A percentile compares a stretch with the other conserved stretches of the same genome.
Conservation (phyloP, 1,140 invertebrate species). For the Drosophila ironensis region DNA sequence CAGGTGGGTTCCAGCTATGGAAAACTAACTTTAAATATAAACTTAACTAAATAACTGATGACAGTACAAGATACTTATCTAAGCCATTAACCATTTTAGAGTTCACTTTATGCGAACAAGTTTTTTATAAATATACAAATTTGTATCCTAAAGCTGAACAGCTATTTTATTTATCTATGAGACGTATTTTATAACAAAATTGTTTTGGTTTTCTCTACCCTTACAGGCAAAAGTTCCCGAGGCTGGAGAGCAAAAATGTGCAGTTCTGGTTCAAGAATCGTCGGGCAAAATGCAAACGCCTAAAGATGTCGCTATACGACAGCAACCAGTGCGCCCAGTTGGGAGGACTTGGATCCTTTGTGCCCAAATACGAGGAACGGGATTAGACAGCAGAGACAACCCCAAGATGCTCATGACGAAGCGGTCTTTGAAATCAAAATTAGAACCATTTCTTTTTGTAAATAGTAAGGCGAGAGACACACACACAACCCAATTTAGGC, state of each 20-base stretch:
- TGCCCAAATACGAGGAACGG: slow-evolving; percentile 78
- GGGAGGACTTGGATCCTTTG: slow-evolving; percentile 62
- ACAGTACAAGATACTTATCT: no score
- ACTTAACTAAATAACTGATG: no score
- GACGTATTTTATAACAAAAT: not conserved
- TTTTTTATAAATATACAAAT: no score
- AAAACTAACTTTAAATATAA: not conserved
- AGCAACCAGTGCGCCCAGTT: slow-evolving; percentile 83
- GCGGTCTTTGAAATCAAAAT: slow-evolving; percentile 20
- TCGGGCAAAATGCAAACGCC: slow-evolving; percentile 96
- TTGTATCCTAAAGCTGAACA: not conserved
- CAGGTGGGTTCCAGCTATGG: no score
- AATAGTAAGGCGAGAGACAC: slow-evolving; percentile 8
- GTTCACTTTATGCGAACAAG: no score
- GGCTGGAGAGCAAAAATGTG: slow-evolving; percentile 98
- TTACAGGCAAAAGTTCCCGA: slow-evolving; percentile 93
- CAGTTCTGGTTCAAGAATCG: slow-evolving; percentile 99
- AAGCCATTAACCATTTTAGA: no score
- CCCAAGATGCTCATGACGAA: not conserved
- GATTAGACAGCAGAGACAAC: slow-evolving; percentile 62
- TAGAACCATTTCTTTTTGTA: slow-evolving; percentile 42
- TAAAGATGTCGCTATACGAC: slow-evolving; percentile 93
- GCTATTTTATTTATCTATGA: not conserved
- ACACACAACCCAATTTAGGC: slow-evolving; percentile 24
- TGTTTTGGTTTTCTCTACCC: not conserved